These are phyloP conservation scores for Lepus timidus DNA, from an alignment of 2,113 vertebrate species.

Conservation along the genomic window DNA sequence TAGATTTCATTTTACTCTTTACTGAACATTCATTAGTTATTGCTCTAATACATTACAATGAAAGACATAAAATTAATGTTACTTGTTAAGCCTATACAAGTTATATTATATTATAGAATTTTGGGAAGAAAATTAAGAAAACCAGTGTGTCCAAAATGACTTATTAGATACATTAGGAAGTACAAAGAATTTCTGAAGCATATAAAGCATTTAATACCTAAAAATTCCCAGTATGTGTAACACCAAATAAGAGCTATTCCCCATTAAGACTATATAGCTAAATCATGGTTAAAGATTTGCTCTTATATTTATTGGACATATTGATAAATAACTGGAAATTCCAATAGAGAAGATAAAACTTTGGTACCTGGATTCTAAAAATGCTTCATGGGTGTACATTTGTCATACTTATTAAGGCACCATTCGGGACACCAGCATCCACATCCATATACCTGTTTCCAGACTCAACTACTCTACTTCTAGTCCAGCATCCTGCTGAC, in stretches of 20 bases:
- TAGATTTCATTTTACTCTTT: background rate
- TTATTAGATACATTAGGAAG: background rate
- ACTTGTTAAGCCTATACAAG: background rate
- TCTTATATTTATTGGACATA: background rate
- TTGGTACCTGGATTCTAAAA: background rate
- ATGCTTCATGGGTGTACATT: background rate
- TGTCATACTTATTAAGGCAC: too few species aligned
- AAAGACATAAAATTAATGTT: constrained; percentile 1
- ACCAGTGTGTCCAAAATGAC: background rate
- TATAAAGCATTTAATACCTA: background rate
- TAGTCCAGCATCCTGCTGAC: too few species aligned
- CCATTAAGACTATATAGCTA: background rate
- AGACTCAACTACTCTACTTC: too few species aligned
- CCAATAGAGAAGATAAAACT: background rate
- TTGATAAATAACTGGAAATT: background rate
- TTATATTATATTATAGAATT: background rate
- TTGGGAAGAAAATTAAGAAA: constrained; percentile 39
- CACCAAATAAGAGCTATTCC: background rate
- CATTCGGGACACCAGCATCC: too few species aligned
- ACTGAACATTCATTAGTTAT: background rate
- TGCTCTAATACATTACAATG: background rate
- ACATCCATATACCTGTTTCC: too few species aligned
- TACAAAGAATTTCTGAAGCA: background rate
- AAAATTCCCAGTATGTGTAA: background rate
- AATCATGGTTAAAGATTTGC: background rate